phyloP scores from a whole-genome alignment of 2,113 vertebrate genomes.

The Zosterops japonicus region DNA sequence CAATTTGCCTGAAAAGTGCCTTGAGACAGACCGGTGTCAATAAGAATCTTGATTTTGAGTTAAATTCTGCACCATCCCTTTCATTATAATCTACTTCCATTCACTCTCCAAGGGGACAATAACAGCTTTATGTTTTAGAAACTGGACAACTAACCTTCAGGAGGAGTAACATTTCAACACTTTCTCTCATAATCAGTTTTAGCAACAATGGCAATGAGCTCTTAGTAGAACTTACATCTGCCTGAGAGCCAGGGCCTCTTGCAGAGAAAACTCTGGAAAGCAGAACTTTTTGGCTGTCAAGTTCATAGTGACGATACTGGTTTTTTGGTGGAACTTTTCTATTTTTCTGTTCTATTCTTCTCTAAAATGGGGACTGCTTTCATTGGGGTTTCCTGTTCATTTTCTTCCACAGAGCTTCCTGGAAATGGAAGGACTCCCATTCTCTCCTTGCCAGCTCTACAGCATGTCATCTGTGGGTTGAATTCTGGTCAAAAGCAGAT shows the following conservation, averaged over 20 bases:
- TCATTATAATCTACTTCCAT: not conserved
- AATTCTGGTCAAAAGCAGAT: not conserved
- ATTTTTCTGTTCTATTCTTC: not conserved
- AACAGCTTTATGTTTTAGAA: slow-evolving; percentile 4
- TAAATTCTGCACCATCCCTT: not conserved
- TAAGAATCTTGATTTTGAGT: slow-evolving; percentile 18
- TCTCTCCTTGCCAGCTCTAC: not conserved
- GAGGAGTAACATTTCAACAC: not conserved
- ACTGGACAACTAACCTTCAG: not conserved
- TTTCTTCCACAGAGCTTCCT: not conserved
- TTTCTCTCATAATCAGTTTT: not conserved
- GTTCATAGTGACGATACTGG: not conserved
- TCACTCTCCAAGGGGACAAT: not conserved
- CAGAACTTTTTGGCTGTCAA: not conserved
- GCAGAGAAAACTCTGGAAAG: not conserved
- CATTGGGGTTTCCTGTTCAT: not conserved
- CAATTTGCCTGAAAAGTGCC: not conserved
- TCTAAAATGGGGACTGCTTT: not conserved
- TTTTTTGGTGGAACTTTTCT: not conserved
- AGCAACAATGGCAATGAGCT: not conserved
- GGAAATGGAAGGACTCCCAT: not conserved
- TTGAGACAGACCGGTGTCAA: not conserved
- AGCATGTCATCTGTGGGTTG: not conserved
- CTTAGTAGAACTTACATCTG: not conserved
- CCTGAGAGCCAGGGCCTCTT: not conserved